A percentile compares a stretch with the other conserved stretches of the same genome.
Evolutionary conservation across 1,140 invertebrate genomes (phyloP).

Genomic region (Danaus plexippus): DNA sequence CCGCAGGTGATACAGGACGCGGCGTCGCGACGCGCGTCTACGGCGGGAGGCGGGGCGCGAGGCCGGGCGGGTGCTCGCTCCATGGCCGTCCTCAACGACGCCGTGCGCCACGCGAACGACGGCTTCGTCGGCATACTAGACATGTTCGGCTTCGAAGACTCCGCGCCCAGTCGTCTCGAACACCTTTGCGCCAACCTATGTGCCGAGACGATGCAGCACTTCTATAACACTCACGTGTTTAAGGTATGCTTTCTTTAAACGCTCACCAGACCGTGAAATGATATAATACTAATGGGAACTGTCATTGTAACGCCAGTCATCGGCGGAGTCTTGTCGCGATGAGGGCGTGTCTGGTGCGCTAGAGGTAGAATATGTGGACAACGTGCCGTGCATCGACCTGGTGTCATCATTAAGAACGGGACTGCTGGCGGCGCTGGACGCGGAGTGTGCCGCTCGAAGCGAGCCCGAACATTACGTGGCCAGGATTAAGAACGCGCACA

Average conservation of each 20-base stretch:
- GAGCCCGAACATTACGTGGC: conserved; percentile 91
- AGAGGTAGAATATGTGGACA: conserved; percentile 95
- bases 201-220: conserved; percentile 97
- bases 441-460: conserved; percentile 90
- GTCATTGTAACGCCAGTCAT: conserved; percentile 69
- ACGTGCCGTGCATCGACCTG: conserved; percentile 95
- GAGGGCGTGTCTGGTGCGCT: conserved; percentile 93
- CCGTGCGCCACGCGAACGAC: conserved; percentile 93
- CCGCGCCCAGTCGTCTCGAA: conserved; percentile 90
- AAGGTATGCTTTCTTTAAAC: conserved; percentile 66
- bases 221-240: conserved; percentile 97
- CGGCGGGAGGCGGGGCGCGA: conserved; percentile 75
- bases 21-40: conserved; percentile 88
- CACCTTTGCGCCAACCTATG: conserved; percentile 96
- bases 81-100: conserved; percentile 93
- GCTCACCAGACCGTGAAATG: background rate
- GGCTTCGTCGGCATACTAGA: conserved; percentile 95
- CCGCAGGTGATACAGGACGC: conserved; percentile 77
- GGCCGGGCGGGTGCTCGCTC: conserved; percentile 87
- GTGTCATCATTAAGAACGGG: conserved; percentile 94
- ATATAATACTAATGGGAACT: conserved; percentile 1
- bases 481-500: conserved; percentile 88
- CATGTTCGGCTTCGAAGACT: conserved; percentile 97
- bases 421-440: conserved; percentile 91
- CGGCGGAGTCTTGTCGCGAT: conserved; percentile 93